Evolutionary conservation across 2,113 vertebrate species (phyloP).

Genomic region (Lamprotornis superbus): DNA sequence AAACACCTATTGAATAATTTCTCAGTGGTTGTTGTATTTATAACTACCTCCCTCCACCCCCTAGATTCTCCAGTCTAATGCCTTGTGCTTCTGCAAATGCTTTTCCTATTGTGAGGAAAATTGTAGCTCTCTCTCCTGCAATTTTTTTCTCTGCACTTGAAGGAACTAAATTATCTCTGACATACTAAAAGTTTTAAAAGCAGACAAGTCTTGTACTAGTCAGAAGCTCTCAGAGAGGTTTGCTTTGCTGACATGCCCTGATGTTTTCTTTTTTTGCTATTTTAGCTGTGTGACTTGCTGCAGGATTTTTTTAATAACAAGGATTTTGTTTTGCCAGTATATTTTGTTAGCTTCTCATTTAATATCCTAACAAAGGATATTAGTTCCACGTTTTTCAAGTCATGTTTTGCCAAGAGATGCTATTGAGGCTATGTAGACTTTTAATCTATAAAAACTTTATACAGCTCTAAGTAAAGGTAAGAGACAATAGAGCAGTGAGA

Average conservation of each 20-base stretch:
- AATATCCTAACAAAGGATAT: not conserved
- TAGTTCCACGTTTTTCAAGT: not conserved
- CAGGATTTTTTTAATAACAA: not conserved
- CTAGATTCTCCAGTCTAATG: not conserved
- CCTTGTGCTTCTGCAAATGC: not conserved
- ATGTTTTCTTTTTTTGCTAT: not conserved
- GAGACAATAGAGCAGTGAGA: not conserved
- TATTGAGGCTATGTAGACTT: not conserved
- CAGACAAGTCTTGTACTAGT: not conserved
- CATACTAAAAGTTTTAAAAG: not conserved
- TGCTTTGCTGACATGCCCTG: not conserved
- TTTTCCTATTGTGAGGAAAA: not conserved
- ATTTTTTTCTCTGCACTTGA: not conserved
- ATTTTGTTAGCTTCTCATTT: not conserved
- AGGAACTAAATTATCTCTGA: not conserved
- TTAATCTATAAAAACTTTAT: not conserved
- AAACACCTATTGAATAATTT: not conserved
- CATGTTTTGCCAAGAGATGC: not conserved
- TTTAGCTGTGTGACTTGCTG: not conserved
- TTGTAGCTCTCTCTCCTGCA: not conserved
- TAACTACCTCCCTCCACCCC: not conserved
- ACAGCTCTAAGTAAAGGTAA: not conserved
- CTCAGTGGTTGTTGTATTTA: not conserved
- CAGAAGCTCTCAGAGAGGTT: not conserved
- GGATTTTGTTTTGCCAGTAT: not conserved